Evolutionary conservation across 2,113 vertebrate genomes (phyloP).

Genomic region (Nesogale talazaci): DNA sequence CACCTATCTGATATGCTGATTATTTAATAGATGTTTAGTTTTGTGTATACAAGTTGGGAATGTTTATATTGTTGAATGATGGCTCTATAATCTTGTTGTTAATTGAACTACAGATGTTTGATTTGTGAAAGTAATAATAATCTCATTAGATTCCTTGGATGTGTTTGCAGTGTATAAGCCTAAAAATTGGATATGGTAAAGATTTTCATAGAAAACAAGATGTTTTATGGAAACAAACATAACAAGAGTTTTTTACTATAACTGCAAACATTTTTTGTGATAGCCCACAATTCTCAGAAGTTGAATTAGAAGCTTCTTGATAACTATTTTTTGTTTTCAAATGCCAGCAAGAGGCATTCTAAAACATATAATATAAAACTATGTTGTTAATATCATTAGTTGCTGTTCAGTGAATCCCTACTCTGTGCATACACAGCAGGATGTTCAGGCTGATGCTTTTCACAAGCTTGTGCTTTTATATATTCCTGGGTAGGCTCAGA

Average conservation of each 20-base stretch:
- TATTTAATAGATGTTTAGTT: slow-evolving; percentile 61
- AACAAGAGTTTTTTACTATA: neutral
- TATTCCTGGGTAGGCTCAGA: neutral
- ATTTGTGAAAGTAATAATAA: slow-evolving; percentile 51
- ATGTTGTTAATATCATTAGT: neutral
- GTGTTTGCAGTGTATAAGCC: slow-evolving; percentile 36
- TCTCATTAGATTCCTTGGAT: slow-evolving; percentile 42
- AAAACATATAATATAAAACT: neutral
- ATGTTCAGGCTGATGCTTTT: neutral
- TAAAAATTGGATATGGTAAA: slow-evolving; percentile 6
- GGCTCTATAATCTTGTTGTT: slow-evolving; percentile 28
- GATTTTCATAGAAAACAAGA: slow-evolving; percentile 3
- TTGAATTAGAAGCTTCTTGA: slow-evolving; percentile 36
- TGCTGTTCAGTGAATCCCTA: neutral
- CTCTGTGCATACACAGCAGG: neutral
- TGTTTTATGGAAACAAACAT: slow-evolving; percentile 3
- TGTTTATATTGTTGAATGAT: slow-evolving; percentile 61
- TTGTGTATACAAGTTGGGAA: slow-evolving; percentile 48
- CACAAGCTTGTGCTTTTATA: neutral
- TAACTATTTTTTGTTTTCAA: neutral
- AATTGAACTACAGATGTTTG: slow-evolving; percentile 63
- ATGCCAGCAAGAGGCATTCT: slow-evolving; percentile 11
- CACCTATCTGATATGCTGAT: slow-evolving; percentile 58
- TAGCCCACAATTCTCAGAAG: neutral
- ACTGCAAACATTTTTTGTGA: neutral